phyloP scores from a whole-genome alignment of 2,113 vertebrate species.

The Recurvirostra avosetta region DNA sequence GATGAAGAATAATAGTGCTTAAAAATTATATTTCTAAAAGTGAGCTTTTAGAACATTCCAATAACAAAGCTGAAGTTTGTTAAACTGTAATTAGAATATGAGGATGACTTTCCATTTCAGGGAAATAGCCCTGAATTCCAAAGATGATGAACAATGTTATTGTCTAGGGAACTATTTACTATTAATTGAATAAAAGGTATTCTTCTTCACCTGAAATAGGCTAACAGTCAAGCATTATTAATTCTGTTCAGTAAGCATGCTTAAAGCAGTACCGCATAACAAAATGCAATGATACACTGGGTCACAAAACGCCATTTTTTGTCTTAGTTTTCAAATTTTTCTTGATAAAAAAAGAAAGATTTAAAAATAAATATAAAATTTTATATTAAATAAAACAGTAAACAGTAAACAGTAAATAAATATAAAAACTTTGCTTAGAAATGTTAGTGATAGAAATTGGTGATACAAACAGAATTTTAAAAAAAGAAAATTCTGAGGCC shows the following conservation, averaged over 20 bases:
- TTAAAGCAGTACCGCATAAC: neutral
- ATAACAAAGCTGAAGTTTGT: neutral
- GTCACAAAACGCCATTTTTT: neutral
- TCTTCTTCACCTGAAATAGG: neutral
- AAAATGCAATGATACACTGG: neutral
- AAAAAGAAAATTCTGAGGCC: neutral
- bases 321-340: neutral
- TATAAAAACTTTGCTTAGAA: neutral
- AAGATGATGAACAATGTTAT: neutral
- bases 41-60: neutral
- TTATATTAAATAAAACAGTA: neutral
- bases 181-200: neutral
- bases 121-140: neutral
- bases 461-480: neutral
- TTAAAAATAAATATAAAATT: neutral
- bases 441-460: neutral
- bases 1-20: neutral
- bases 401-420: too few relatives aligned
- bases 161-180: neutral
- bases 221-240: neutral
- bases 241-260: neutral
- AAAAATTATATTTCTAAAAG: neutral
- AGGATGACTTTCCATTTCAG: neutral
- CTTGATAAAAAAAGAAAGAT: neutral
- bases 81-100: neutral